Evolutionary conservation across 2,797 vertebrate species (phyloP), one percentile per base, ranked within the genome.

Genomic region (Okamejei kenojei): DNA sequence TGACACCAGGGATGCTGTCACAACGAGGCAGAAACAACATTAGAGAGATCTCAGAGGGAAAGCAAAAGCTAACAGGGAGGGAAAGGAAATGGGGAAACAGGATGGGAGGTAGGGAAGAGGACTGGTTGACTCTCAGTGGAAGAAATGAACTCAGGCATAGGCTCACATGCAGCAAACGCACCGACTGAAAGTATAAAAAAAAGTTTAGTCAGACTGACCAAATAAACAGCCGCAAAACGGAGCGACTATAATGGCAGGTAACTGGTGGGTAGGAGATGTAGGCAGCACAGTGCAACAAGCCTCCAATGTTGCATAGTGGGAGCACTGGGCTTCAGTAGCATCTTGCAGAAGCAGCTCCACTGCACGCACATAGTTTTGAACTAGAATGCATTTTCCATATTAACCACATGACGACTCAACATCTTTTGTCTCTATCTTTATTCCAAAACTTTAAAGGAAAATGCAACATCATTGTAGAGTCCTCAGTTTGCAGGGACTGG

Each of bases 121-220:
- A 76, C 29, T 21, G 29, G 17, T 29, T 29, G 71, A 76, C 3
- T 58, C 54, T 92, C 45, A 74, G 90, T n/a, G 74, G 38, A 92
- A 61, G 58, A 84, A 84, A 4, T 35, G 78, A 79, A 86, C 26
- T 90, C 68, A 38, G 21, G 35, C 68, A 90, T 65, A 19, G 45
- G 38, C 68, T 73, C 68, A 73, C 71, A 92, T 92, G 90, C 90
- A 92, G 90, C 71, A 74, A 92, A 92, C 68, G 71, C 71, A 45
- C 68, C 10, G 21, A 54, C 35, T 90, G 32, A 73, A 90, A 90
- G 19, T 76, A 76, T 61, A 21, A 76, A 54, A 45, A 74, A 29
- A 29, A 0, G 90, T 45, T 76, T 54, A 74, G 71, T 76, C 90
- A 76, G 35, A 74, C 13, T 76, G 38, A 54, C 68, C 90, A 76